phyloP scores from a whole-genome alignment of 1,140 invertebrate genomes.

The Zaprionus nigranus region DNA sequence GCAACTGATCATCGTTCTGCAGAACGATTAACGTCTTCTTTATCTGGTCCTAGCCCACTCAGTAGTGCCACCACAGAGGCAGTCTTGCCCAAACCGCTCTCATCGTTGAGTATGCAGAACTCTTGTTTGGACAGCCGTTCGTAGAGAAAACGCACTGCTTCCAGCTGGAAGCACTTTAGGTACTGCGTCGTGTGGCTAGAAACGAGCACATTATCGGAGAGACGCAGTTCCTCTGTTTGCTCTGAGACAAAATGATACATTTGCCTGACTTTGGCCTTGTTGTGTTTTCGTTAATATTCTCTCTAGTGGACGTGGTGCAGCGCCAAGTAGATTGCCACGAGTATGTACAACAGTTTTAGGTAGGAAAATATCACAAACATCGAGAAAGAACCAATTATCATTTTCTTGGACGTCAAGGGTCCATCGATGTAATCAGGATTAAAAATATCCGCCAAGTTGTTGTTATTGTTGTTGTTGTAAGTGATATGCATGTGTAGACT shows the following conservation, averaged over 20 bases:
- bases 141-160: conserved; percentile 68
- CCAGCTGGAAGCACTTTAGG: conserved; percentile 73
- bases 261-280: conserved; percentile 13
- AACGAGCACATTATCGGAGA: conserved; percentile 61
- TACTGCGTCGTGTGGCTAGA: conserved; percentile 71
- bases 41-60: conserved; percentile 50
- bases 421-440: conserved; percentile 72
- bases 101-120: conserved; percentile 76
- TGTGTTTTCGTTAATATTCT: background rate
- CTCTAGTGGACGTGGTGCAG: conserved; percentile 61
- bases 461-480: conserved; percentile 40
- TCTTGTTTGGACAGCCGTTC: conserved; percentile 66
- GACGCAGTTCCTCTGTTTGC: conserved; percentile 63
- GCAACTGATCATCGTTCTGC: conserved; percentile 73
- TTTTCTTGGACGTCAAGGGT: conserved; percentile 52
- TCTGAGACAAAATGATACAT: conserved; percentile 82
- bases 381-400: conserved; percentile 73
- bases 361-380: conserved; percentile 83
- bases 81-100: conserved; percentile 74
- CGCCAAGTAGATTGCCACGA: conserved; percentile 75
- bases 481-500: conserved; percentile 49
- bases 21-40: conserved; percentile 72
- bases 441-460: conserved; percentile 59
- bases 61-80: conserved; percentile 61
- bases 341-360: conserved; percentile 75